A percentile compares a stretch with the other conserved stretches of the same genome.
Conservation (phyloP, 1,140 invertebrate species). For the Megathymus violae region DNA sequence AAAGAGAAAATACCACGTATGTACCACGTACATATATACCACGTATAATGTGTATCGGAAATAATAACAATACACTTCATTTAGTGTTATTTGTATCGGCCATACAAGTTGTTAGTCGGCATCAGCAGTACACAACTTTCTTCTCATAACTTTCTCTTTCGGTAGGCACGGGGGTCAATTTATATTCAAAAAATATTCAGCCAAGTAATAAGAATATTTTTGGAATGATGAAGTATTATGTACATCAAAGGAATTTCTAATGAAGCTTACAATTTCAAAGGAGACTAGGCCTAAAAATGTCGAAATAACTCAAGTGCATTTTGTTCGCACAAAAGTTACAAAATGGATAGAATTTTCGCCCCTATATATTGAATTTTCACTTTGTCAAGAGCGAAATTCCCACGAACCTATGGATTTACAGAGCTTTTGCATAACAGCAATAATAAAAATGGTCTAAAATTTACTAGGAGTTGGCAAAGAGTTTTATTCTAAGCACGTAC, state of each 20-base stretch:
- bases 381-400: conserved; percentile 1
- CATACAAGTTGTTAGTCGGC: no score
- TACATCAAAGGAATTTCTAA: conserved; percentile 21
- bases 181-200: conserved; percentile 1
- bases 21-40: no score
- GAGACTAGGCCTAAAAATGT: neutral
- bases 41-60: no score
- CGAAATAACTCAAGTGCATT: conserved; percentile 2
- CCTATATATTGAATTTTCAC: conserved; percentile 2
- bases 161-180: no score
- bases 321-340: neutral
- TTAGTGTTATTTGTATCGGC: no score
- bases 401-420: neutral
- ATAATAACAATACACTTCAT: no score
- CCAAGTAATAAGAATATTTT: neutral
- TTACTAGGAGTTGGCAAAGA: conserved; percentile 17
- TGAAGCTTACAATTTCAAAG: conserved; percentile 16
- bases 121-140: no score
- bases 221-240: conserved; percentile 1
- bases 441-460: conserved; percentile 25
- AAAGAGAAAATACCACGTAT: no score
- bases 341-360: conserved; percentile 9
- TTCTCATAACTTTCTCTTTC: neutral
- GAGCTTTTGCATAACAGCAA: neutral
- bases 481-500: conserved; percentile 52